These are phyloP conservation scores for Clarias platycephalus DNA, from an alignment of 2,797 vertebrate genomes.

Conservation along the genomic window DNA sequence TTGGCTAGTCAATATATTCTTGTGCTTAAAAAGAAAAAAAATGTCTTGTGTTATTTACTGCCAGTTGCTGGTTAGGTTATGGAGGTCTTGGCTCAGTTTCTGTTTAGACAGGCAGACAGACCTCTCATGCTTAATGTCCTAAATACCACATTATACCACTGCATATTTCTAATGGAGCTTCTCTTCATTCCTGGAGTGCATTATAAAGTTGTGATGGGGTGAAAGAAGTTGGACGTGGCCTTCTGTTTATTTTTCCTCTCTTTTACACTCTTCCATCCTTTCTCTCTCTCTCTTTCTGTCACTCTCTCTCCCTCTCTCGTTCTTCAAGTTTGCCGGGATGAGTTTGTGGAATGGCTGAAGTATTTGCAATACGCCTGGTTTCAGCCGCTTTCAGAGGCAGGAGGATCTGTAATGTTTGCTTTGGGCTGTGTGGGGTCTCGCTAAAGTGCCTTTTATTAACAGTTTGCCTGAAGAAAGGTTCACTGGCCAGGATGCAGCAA, in stretches of 20 bases:
- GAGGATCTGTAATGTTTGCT: conserved; percentile 56
- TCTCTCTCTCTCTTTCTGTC: conserved; percentile 24
- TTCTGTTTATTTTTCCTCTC: conserved; percentile 43
- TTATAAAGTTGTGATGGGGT: conserved; percentile 29
- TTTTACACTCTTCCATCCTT: conserved; percentile 29
- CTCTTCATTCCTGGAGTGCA: conserved; percentile 29
- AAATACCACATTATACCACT: conserved; percentile 37
- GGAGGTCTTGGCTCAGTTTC: conserved; percentile 38
- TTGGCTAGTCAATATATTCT: conserved; percentile 27
- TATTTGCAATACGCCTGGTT: conserved; percentile 37
- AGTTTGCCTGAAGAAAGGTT: conserved; percentile 53
- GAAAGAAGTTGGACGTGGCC: conserved; percentile 24
- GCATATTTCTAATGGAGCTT: conserved; percentile 36
- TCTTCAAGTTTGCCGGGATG: conserved; percentile 23
- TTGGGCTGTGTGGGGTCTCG: conserved; percentile 54
- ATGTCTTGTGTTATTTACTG: conserved; percentile 46
- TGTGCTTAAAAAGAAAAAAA: conserved; percentile 33
- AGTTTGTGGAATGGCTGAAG: conserved; percentile 43
- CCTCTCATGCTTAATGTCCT: conserved; percentile 45
- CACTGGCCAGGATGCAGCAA: conserved; percentile 28
- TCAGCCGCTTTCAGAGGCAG: conserved; percentile 40
- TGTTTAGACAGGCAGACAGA: conserved; percentile 50
- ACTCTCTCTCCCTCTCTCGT: conserved; percentile 5
- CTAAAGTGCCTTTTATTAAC: conserved; percentile 59
- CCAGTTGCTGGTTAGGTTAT: conserved; percentile 32